phyloP scores from a whole-genome alignment of 2,113 vertebrate species.

The Craseonycteris thonglongyai region DNA sequence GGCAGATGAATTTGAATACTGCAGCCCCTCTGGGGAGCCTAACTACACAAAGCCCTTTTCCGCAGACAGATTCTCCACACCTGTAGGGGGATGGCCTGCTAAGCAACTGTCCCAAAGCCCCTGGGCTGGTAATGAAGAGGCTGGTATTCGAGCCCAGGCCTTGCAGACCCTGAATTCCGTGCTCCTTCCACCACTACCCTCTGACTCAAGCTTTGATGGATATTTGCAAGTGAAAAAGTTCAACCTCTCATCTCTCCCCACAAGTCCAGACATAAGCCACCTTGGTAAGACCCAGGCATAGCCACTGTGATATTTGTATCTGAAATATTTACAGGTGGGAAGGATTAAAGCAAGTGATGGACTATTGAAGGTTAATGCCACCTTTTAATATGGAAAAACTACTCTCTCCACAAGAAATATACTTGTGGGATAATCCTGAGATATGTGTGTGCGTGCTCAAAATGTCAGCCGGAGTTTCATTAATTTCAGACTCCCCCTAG shows the following conservation, averaged over 20 bases:
- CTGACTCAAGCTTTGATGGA: background rate
- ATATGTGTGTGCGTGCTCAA: slow-evolving; percentile 78
- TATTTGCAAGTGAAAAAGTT: slow-evolving; percentile 31
- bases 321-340: slow-evolving; percentile 81
- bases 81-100: background rate
- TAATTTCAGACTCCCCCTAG: slow-evolving; percentile 76
- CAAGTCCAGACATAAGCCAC: slow-evolving; percentile 14
- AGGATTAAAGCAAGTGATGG: slow-evolving; percentile 75
- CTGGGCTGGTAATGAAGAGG: background rate
- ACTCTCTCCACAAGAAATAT: slow-evolving; percentile 77
- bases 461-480: slow-evolving; percentile 83
- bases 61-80: background rate
- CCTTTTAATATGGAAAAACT: slow-evolving; percentile 84
- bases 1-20: background rate
- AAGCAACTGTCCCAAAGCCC: background rate
- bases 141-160: background rate
- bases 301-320: slow-evolving; percentile 66
- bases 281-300: slow-evolving; percentile 37
- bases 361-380: slow-evolving; percentile 82
- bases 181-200: background rate
- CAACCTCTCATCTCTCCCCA: background rate
- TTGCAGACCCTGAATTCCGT: background rate
- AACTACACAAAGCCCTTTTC: background rate
- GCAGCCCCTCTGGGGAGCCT: background rate
- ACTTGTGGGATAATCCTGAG: slow-evolving; percentile 82